These are phyloP conservation scores for Actenoides lindsayi DNA, from an alignment of 2,113 vertebrate genomes.

Conservation along the genomic window DNA sequence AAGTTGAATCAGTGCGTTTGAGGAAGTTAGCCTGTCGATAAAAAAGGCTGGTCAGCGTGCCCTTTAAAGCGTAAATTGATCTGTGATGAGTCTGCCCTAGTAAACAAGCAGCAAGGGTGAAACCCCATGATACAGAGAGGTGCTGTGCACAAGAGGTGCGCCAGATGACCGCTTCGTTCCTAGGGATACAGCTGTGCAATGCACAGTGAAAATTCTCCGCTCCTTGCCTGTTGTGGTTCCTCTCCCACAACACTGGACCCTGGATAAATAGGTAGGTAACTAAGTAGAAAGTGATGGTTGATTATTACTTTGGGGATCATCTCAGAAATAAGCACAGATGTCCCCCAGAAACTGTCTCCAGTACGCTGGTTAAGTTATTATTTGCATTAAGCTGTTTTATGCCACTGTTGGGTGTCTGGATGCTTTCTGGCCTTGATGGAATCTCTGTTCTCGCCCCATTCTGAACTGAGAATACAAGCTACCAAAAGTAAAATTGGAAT, in stretches of 20 bases:
- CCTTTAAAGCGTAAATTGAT: not conserved
- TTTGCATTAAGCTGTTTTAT: not conserved
- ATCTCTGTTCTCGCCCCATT: not conserved
- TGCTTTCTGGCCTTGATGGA: not conserved
- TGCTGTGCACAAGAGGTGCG: not conserved
- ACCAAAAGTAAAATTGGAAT: not conserved
- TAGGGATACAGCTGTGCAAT: not conserved
- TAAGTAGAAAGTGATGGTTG: not conserved
- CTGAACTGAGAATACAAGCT: not conserved
- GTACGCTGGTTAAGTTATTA: not conserved
- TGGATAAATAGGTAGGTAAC: not conserved
- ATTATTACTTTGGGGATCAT: not conserved
- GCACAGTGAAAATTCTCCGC: not conserved
- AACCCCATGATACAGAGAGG: not conserved
- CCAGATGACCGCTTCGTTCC: not conserved
- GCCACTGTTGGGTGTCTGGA: fast-evolving
- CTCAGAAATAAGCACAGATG: not conserved
- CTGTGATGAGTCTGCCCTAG: not conserved
- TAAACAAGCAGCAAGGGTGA: not conserved
- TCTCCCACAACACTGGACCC: not conserved
- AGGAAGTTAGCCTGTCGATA: not conserved
- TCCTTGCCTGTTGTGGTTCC: not conserved
- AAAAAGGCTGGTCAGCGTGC: not conserved
- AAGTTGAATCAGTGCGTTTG: not conserved
- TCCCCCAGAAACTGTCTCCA: not conserved